Evolutionary conservation across 2,113 vertebrate species (phyloP), one percentile per base, ranked within the genome.

Genomic region (Hyaena hyaena): DNA sequence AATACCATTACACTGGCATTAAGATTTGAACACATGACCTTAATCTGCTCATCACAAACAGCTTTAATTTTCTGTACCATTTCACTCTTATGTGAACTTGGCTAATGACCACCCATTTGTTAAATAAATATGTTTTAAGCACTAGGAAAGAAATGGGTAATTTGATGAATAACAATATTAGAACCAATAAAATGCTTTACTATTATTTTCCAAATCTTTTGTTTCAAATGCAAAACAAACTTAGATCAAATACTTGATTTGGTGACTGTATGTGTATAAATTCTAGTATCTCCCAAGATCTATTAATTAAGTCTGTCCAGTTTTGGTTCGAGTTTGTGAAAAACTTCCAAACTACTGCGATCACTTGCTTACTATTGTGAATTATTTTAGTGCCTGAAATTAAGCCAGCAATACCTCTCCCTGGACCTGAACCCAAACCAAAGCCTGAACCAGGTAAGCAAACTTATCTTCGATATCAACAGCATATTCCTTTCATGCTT

Each of bases 341-440:
- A 96, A 95, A 45, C 14, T 89, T 89, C 63, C 73, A 28, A 96
- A 97, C 24, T 69, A 93, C 55, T 97, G 65, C 79, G 81, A 95
- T 98, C 98, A 99, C 63, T 61, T 93, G 19, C 71, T 97, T 97
- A 89, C 98, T 97, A 87, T 93, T 98, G 61, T 98, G 76, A 98
- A 91, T 98, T 90, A 92, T 98, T 99, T 98, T 93, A 99, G 98
- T 99, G 89, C 98, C 98, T 98, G 98, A 99, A 98, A 97, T 98
- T 97, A 99, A 99, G 96, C 98, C 98, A 98, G 89, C 98, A 94
- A 97, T 98, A 92, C 96, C 98, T 88, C 96, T 98, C 61, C 97
- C 99, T 93, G 77, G 53, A 97, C 98, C 98, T 97, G 99, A 95
- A 85, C 83, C 98, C 88, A 98, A 99, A 96, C 98, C 98, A 97